Conservation (phyloP, 2,113 vertebrate genomes). For the Chionis minor region DNA sequence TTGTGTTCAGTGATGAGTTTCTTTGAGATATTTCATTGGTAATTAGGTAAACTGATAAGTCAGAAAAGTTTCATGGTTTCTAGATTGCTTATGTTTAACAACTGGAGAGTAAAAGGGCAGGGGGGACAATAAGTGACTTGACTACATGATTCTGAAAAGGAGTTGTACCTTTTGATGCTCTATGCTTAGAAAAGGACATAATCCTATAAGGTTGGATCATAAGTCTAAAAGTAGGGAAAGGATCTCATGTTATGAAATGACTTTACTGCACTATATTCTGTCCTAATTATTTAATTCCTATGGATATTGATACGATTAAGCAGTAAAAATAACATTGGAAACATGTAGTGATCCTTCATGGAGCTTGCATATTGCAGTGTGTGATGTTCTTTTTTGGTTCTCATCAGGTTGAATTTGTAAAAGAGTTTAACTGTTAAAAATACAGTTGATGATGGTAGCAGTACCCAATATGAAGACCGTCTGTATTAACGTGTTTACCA, state of each 20-base stretch:
- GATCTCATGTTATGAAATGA: background rate
- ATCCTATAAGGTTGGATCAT: background rate
- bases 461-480: background rate
- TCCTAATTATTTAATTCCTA: background rate
- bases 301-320: background rate
- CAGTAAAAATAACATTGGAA: background rate
- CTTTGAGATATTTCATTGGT: background rate
- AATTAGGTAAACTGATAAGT: background rate
- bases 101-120: background rate
- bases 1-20: background rate
- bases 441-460: background rate
- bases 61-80: background rate
- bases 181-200: background rate
- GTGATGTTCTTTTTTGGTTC: background rate
- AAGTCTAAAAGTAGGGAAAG: background rate
- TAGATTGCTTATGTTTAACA: background rate
- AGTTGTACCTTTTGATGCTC: background rate
- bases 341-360: background rate
- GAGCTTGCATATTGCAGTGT: background rate
- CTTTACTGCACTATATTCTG: background rate
- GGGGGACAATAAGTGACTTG: background rate
- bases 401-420: background rate
- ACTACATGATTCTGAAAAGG: background rate
- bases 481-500: background rate
- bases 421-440: background rate